Evolutionary conservation across 2,797 vertebrate species (phyloP).

Genomic region (Channa striata): DNA sequence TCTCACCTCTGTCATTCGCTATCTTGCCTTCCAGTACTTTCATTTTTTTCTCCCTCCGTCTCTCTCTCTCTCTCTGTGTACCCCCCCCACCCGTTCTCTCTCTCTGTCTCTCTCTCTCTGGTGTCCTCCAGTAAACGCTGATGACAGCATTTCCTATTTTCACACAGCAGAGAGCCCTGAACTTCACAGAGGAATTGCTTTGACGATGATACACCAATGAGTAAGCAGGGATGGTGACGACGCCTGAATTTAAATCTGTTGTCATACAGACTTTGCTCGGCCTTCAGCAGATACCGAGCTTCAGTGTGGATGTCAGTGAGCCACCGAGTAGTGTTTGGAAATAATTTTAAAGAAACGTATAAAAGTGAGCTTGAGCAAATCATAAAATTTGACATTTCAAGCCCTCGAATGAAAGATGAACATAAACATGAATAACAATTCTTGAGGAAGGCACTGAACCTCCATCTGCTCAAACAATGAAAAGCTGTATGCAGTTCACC

Average conservation of each 20-base stretch:
- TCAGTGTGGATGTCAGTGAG: background rate
- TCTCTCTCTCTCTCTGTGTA: background rate
- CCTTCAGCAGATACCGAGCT: constrained; percentile 7
- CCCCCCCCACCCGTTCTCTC: too few species aligned
- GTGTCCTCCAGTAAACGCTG: constrained; percentile 59
- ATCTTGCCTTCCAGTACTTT: background rate
- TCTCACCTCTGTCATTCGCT: constrained; percentile 31
- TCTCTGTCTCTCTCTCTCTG: constrained; percentile 1
- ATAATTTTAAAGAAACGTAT: background rate
- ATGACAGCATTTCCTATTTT: constrained; percentile 72
- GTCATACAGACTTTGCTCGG: background rate
- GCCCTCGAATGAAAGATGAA: background rate
- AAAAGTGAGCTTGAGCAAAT: background rate
- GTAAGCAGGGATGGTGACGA: constrained; percentile 56
- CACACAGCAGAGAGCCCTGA: constrained; percentile 42
- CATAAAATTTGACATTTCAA: constrained; percentile 12
- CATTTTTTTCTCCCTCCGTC: constrained; percentile 3
- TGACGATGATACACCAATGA: constrained; percentile 65
- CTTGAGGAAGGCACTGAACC: constrained; percentile 36
- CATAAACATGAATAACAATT: constrained; percentile 18
- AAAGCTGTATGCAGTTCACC: constrained; percentile 11
- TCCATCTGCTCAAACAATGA: constrained; percentile 20
- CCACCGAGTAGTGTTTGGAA: background rate
- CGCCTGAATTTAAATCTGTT: constrained; percentile 57
- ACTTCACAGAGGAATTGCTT: constrained; percentile 55